Conservation (phyloP, 1,140 invertebrate species). For the Bathynomus jamesi region DNA sequence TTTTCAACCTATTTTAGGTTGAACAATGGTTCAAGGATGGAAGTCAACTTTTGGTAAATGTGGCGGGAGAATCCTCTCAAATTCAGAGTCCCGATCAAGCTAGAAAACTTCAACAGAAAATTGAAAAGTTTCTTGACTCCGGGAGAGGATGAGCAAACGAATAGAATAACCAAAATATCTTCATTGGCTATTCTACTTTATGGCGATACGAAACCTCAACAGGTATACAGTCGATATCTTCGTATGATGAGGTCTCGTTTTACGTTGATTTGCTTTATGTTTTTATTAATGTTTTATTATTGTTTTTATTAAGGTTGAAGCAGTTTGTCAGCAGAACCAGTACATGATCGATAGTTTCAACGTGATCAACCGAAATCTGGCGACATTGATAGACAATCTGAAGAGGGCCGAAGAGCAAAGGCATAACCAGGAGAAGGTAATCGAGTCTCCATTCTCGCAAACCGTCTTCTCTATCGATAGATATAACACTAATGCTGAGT, state of each 20-base stretch:
- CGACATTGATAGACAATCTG: constrained; percentile 53
- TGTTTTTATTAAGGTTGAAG: constrained; percentile 21
- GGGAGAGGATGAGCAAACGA: constrained; percentile 58
- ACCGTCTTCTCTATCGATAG: too few relatives aligned
- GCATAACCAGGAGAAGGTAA: constrained; percentile 39
- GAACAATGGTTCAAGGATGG: constrained; percentile 67
- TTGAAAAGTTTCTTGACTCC: constrained; percentile 60
- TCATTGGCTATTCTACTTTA: constrained; percentile 58
- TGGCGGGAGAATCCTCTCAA: constrained; percentile 58
- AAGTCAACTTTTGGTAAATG: constrained; percentile 58
- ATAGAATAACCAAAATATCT: constrained; percentile 58
- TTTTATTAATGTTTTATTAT: not conserved
- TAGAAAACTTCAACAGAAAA: constrained; percentile 53
- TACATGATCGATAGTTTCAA: constrained; percentile 46
- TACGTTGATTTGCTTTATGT: too few relatives aligned
- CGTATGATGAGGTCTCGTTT: too few relatives aligned
- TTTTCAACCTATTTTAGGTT: constrained; percentile 45
- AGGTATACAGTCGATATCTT: too few relatives aligned
- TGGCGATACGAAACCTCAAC: constrained; percentile 42
- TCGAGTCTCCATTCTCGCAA: too few relatives aligned
- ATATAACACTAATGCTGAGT: too few relatives aligned
- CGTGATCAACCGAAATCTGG: constrained; percentile 57
- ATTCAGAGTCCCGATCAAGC: constrained; percentile 55
- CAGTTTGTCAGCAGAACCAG: constrained; percentile 30
- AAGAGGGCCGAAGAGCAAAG: constrained; percentile 49